Percentiles rank a stretch among this genome's conserved stretches.
These are phyloP conservation scores for Neostethus bicornis DNA, from an alignment of 2,797 vertebrate genomes.

Conservation along the genomic window DNA sequence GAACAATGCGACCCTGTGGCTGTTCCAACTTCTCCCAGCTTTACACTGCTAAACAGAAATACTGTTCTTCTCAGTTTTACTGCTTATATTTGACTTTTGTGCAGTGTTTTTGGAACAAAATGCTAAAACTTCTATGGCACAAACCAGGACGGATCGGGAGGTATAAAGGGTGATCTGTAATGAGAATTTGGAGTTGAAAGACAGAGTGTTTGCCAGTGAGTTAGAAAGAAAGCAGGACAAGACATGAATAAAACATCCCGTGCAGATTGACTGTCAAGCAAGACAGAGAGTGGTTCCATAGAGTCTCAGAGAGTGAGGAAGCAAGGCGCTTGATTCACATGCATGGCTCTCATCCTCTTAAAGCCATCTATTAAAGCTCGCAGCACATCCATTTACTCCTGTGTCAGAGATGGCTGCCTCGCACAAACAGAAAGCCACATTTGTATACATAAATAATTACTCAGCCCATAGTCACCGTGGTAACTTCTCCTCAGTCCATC, in stretches of 20 bases:
- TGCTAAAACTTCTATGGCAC: too few relatives aligned
- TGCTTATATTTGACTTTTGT: too few relatives aligned
- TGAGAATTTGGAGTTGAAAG: slow-evolving; percentile 19
- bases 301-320: slow-evolving; percentile 23
- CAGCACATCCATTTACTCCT: slow-evolving; percentile 53
- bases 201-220: slow-evolving; percentile 25
- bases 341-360: slow-evolving; percentile 39
- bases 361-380: slow-evolving; percentile 42
- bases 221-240: slow-evolving; percentile 10
- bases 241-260: slow-evolving; percentile 51
- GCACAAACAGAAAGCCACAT: slow-evolving; percentile 55
- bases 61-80: too few relatives aligned
- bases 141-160: too few relatives aligned
- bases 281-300: slow-evolving; percentile 14
- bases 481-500: slow-evolving; percentile 28
- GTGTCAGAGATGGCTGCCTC: slow-evolving; percentile 41
- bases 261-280: slow-evolving; percentile 51
- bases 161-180: neutral
- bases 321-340: slow-evolving; percentile 46
- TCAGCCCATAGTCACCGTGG: slow-evolving; percentile 18
- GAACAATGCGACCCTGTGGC: too few relatives aligned
- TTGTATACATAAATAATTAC: slow-evolving; percentile 66
- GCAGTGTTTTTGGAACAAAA: too few relatives aligned
- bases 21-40: too few relatives aligned
- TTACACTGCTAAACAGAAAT: too few relatives aligned